Percentiles rank a stretch among this genome's conserved stretches.
phyloP scores from a whole-genome alignment of 2,797 vertebrate species.

The Orientallactaga sibirica region DNA sequence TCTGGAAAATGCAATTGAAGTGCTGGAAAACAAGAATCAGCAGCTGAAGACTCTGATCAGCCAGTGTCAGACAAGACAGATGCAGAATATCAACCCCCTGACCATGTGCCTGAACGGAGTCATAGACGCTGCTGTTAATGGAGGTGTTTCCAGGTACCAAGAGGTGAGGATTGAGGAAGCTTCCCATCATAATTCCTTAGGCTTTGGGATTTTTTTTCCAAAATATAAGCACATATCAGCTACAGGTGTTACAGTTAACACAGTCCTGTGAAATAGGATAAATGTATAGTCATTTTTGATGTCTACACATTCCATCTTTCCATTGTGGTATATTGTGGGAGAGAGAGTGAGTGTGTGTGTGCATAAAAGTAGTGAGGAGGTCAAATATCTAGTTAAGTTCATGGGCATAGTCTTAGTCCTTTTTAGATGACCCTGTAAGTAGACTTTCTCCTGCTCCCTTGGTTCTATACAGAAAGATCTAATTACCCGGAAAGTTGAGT shows the following conservation, averaged over 20 bases:
- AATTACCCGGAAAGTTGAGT: not conserved
- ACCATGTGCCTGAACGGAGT: slow-evolving; percentile 99
- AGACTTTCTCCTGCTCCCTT: not conserved
- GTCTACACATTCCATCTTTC: not conserved
- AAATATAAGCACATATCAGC: not conserved
- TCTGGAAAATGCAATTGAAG: slow-evolving; percentile 98
- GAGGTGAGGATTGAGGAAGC: slow-evolving; percentile 90
- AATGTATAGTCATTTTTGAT: not conserved
- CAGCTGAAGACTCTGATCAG: slow-evolving; percentile 96
- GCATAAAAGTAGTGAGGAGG: not conserved
- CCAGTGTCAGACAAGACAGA: slow-evolving; percentile 97
- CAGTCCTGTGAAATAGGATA: not conserved
- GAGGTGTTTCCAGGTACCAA: slow-evolving; percentile 97
- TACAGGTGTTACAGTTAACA: not conserved
- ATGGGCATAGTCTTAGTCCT: not conserved
- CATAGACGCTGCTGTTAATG: slow-evolving; percentile 98
- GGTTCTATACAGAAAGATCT: not conserved
- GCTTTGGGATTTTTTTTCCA: not conserved
- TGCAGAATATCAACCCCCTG: slow-evolving; percentile 98
- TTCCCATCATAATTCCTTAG: not conserved
- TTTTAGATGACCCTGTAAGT: not conserved
- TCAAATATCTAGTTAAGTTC: not conserved
- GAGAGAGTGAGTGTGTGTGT: not conserved
- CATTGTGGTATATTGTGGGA: not conserved
- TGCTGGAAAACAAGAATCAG: slow-evolving; percentile 98